Evolutionary conservation across 1,140 invertebrate species (phyloP), one percentile per base, ranked within the genome.

Genomic region (Trachelipus rathkii): DNA sequence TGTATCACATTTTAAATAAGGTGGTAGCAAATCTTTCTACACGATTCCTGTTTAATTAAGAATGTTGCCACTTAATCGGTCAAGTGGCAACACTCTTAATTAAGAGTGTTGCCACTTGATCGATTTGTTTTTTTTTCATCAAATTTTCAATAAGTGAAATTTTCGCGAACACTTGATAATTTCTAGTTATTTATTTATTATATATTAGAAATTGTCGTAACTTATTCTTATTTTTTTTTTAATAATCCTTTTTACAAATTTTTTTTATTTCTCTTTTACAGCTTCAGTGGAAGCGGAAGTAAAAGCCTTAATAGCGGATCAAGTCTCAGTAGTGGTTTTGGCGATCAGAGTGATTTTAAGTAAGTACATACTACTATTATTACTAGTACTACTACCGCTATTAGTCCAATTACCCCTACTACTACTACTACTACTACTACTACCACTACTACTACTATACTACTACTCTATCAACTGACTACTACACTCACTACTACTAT

Each of bases 301-400:
- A 91, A 91, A 82, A 92, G 91, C 15, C 89, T 89, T 5, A 88
- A 91, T 79, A 93, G 91, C 82, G 89, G 90, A 82, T 92, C 91
- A 0, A 91, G 90, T 78, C 89, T 90, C 73, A 92, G 91, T 84
- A 93, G 91, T 83, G 91, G 91, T 33, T 93, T 92, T 87, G 89
- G 90, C 66, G 91, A 89, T 7, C 88, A 88, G 82, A 72, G 73
- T 10, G 73, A 77, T 21, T 78, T 73, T 23, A 76, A 71, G 77
- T 78, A 44, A 70, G 50, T 60, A 19, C 19, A 33, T 23, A 46
- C 10, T 60, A 73, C 19, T 60, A 46, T 7, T 23, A 24, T 19
- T 43, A 60, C 46, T n/a, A 60, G 0, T 44, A 46, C 0, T 44
- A 24, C 72, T 50, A n/a, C 72, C 0, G 44, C 43, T 24, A 21